These are phyloP conservation scores for Elachura formosa DNA, from an alignment of 2,113 vertebrate genomes.

Conservation along the genomic window DNA sequence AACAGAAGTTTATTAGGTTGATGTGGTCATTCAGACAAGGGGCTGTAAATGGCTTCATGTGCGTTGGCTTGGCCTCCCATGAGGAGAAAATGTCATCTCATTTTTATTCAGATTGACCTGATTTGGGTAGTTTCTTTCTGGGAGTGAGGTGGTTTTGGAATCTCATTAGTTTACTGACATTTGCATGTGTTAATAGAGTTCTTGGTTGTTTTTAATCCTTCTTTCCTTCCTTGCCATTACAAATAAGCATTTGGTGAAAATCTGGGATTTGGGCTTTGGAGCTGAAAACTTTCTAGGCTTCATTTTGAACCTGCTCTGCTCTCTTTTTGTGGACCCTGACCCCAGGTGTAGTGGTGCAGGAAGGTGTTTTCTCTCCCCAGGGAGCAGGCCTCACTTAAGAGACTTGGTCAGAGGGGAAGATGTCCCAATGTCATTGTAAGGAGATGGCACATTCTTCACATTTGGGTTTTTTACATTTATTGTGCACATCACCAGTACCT, in stretches of 20 bases:
- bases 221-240: background rate
- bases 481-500: too few relatives aligned
- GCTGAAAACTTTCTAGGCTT: background rate
- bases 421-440: accelerated
- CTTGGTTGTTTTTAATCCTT: constrained; percentile 18
- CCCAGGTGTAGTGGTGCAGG: accelerated
- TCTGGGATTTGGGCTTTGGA: background rate
- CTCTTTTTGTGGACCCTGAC: background rate
- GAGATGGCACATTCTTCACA: accelerated
- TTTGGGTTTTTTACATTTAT: background rate
- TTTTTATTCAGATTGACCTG: constrained; percentile 55
- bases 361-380: background rate
- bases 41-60: background rate
- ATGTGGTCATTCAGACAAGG: constrained; percentile 46
- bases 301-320: background rate
- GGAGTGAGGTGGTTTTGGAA: background rate
- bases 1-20: constrained; percentile 61
- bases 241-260: background rate
- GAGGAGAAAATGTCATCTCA: constrained; percentile 45
- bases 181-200: constrained; percentile 56
- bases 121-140: constrained; percentile 47
- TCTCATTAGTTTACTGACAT: constrained; percentile 33
- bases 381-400: accelerated
- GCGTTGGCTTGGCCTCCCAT: background rate
- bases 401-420: background rate